Percentiles rank a stretch among this genome's conserved stretches.
phyloP scores from a whole-genome alignment of 1,140 invertebrate species.

The Drosophila pruinosa region DNA sequence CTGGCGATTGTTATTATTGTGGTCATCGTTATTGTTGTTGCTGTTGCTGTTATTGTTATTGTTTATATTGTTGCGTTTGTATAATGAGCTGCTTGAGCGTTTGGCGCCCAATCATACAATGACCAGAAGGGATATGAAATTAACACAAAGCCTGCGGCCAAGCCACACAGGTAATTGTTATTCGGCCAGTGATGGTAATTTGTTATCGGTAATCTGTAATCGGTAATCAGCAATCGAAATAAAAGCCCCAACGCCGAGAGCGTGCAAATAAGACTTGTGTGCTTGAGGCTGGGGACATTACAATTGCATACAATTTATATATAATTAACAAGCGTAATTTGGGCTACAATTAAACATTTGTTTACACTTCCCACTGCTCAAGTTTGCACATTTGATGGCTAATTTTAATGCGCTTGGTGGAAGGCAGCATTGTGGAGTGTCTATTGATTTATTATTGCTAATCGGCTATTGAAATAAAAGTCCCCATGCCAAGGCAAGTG shows the following conservation, averaged over 20 bases:
- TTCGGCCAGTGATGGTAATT: conserved; percentile 26
- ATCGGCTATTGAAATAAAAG: not conserved
- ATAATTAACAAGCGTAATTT: not conserved
- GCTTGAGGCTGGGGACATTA: not conserved
- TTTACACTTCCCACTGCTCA: not conserved
- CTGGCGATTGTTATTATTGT: conserved; percentile 27
- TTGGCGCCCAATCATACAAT: conserved; percentile 28
- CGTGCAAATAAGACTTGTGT: not conserved
- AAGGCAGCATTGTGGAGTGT: not conserved
- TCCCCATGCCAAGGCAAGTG: not conserved
- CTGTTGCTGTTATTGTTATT: conserved; percentile 4
- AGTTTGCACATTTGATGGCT: not conserved
- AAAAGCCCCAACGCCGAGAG: not conserved
- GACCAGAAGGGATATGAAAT: conserved; percentile 33
- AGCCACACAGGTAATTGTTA: conserved; percentile 37
- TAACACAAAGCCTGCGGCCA: conserved; percentile 24
- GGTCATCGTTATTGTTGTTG: conserved; percentile 4
- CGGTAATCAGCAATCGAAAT: conserved; percentile 10
- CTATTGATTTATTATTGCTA: not conserved
- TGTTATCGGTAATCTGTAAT: conserved; percentile 13
- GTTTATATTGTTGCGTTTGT: conserved; percentile 20
- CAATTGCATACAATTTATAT: not conserved
- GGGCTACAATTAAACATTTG: too few relatives aligned
- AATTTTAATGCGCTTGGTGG: not conserved
- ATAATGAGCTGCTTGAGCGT: conserved; percentile 53